Conservation (phyloP, 2,797 vertebrate species). For the Ibycter americanus region DNA sequence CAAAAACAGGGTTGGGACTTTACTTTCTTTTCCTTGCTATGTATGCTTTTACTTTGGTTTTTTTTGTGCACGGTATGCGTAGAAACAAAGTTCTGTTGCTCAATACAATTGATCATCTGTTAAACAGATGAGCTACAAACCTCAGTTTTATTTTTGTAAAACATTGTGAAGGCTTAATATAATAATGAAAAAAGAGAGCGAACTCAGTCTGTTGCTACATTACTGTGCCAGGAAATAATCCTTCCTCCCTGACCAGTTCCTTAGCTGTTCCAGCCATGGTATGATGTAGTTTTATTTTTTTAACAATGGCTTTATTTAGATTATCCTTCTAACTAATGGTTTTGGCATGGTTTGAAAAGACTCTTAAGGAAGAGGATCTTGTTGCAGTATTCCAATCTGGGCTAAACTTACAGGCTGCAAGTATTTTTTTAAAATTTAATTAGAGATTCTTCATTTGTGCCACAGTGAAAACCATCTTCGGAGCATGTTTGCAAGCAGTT, state of each 20-base stretch:
- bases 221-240: slow-evolving; percentile 7
- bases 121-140: background rate
- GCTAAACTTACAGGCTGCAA: background rate
- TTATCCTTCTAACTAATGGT: slow-evolving; percentile 8
- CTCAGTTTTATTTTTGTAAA: background rate
- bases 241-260: background rate
- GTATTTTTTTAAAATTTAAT: background rate
- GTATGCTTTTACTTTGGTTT: background rate
- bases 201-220: background rate
- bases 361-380: background rate
- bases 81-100: background rate
- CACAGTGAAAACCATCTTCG: background rate
- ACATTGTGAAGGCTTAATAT: background rate
- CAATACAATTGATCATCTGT: background rate
- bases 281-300: slow-evolving; percentile 17
- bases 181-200: background rate
- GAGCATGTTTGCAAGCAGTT: background rate
- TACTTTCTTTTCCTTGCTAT: background rate
- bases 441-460: background rate
- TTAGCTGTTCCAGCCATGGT: background rate
- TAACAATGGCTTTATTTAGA: slow-evolving; percentile 48
- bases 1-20: background rate
- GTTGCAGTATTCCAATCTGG: background rate
- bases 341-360: background rate
- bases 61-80: background rate